Evolutionary conservation across 2,113 vertebrate genomes (phyloP).

Genomic region (Tetraodon nigroviridis): DNA sequence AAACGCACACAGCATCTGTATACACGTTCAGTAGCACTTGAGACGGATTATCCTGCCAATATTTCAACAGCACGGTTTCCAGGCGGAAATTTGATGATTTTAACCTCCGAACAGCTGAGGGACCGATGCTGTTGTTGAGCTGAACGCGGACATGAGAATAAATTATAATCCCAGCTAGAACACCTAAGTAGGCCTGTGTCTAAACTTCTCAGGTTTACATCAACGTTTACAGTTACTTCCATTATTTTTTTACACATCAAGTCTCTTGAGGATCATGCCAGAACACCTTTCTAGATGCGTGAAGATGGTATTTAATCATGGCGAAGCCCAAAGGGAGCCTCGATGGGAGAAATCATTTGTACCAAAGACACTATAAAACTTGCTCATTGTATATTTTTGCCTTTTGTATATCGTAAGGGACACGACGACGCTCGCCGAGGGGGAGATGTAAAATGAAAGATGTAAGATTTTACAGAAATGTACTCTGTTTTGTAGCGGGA

Average conservation of each 20-base stretch:
- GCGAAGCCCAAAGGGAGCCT: constrained; percentile 34
- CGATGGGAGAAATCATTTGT: constrained; percentile 46
- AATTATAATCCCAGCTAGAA: neutral
- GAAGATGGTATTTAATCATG: neutral
- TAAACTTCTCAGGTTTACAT: too few relatives aligned
- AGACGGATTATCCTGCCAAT: constrained; percentile 53
- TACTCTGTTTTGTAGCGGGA: constrained; percentile 58
- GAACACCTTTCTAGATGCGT: neutral
- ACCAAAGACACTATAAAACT: constrained; percentile 68
- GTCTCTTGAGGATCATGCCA: too few relatives aligned
- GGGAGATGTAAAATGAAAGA: constrained; percentile 48
- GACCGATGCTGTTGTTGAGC: too few relatives aligned
- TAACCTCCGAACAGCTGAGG: neutral
- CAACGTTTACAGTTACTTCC: too few relatives aligned
- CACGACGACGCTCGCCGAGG: constrained; percentile 29
- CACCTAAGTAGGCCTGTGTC: neutral
- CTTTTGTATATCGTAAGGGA: constrained; percentile 63
- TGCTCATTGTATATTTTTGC: constrained; percentile 59
- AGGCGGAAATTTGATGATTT: constrained; percentile 18
- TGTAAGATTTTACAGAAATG: constrained; percentile 49
- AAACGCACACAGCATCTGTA: neutral
- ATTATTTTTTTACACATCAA: too few relatives aligned
- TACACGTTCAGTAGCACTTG: constrained; percentile 55
- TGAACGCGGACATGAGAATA: too few relatives aligned
- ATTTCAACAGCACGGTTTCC: constrained; percentile 11